A percentile compares a stretch with the other conserved stretches of the same genome.
Evolutionary conservation across 2,888 invertebrate genomes (phyloP).

Genomic region (Myathropa florea): DNA sequence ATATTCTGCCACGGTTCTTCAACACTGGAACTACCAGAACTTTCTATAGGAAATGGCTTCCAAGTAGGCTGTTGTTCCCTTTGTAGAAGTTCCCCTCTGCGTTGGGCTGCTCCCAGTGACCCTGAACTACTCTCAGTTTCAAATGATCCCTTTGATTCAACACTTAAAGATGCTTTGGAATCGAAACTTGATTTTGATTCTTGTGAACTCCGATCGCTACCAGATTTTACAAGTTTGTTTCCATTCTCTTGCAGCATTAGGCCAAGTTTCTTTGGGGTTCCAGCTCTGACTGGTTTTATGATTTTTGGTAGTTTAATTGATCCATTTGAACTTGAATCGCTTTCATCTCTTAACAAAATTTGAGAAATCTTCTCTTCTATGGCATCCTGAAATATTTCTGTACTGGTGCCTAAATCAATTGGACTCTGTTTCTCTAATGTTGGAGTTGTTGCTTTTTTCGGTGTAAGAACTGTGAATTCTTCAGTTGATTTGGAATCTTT

Average conservation of each 20-base stretch:
- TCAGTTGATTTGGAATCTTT: slow-evolving; percentile 79
- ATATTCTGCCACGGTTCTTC: slow-evolving; percentile 92
- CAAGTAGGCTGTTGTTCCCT: slow-evolving; percentile 90
- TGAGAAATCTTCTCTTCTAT: slow-evolving; percentile 81
- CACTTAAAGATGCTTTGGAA: slow-evolving; percentile 84
- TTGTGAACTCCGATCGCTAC: slow-evolving; percentile 79
- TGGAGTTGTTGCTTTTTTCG: slow-evolving; percentile 82
- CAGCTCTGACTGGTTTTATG: slow-evolving; percentile 78
- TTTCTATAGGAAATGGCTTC: slow-evolving; percentile 91
- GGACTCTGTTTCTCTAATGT: slow-evolving; percentile 85
- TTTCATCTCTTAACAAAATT: slow-evolving; percentile 81
- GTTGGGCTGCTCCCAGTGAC: slow-evolving; percentile 86
- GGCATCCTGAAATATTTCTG: slow-evolving; percentile 80
- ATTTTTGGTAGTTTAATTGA: slow-evolving; percentile 83
- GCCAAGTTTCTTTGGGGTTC: slow-evolving; percentile 79
- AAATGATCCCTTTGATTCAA: slow-evolving; percentile 87
- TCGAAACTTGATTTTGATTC: slow-evolving; percentile 85
- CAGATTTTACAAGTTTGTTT: slow-evolving; percentile 76
- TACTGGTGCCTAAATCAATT: slow-evolving; percentile 84
- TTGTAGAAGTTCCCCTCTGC: slow-evolving; percentile 83
- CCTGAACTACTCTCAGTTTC: slow-evolving; percentile 90
- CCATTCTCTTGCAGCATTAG: slow-evolving; percentile 81
- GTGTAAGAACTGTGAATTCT: slow-evolving; percentile 81
- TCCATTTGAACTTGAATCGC: slow-evolving; percentile 84
- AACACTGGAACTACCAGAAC: slow-evolving; percentile 91